Percentiles rank a stretch among this genome's conserved stretches.
phyloP scores from a whole-genome alignment of 2,797 vertebrate genomes.

The Hipposideros larvatus region DNA sequence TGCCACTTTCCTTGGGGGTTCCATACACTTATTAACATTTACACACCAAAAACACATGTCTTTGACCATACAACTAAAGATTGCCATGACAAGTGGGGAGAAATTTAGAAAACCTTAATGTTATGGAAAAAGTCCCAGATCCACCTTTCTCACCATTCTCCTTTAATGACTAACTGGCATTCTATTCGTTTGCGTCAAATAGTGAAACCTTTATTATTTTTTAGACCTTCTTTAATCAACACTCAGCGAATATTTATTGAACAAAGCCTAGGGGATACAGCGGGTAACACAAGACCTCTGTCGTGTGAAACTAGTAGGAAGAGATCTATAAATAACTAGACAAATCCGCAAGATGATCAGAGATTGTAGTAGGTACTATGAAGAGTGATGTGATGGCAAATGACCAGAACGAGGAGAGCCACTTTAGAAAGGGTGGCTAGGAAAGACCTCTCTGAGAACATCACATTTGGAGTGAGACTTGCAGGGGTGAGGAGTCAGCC shows the following conservation, averaged over 20 bases:
- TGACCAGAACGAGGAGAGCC: neutral
- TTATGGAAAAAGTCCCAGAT: neutral
- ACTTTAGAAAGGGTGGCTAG: neutral
- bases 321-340: neutral
- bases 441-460: neutral
- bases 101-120: neutral
- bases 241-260: conserved; percentile 15
- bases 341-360: neutral
- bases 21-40: neutral
- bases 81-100: neutral
- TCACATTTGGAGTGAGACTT: neutral
- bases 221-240: neutral
- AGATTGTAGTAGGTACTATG: neutral
- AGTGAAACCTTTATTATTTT: neutral
- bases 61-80: neutral
- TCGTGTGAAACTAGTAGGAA: neutral
- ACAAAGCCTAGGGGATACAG: neutral
- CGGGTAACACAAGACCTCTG: neutral
- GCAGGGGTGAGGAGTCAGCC: neutral
- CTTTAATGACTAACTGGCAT: neutral
- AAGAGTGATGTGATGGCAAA: neutral
- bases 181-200: neutral
- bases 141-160: neutral
- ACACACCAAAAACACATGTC: neutral
- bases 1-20: neutral